Conservation (phyloP, 2,888 invertebrate species). For the Agapostemon virescens region DNA sequence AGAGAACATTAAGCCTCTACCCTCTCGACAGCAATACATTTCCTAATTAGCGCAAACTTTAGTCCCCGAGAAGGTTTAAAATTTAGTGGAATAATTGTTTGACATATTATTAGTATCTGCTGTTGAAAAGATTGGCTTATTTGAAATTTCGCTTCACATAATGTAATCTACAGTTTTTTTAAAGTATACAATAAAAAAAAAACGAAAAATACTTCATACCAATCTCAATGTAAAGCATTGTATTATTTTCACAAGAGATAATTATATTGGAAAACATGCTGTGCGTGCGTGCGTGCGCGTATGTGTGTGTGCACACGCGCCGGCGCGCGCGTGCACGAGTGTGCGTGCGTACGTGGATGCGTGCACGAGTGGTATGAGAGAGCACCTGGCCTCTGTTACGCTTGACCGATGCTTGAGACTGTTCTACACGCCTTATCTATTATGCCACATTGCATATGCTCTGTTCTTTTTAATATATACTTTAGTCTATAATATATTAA, state of each 20-base stretch:
- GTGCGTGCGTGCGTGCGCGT: conserved; percentile 9
- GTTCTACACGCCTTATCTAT: conserved; percentile 37
- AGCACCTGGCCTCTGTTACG: conserved; percentile 76
- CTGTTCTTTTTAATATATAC: conserved; percentile 9
- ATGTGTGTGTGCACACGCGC: no score
- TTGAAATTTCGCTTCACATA: neutral
- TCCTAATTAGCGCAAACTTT: conserved; percentile 25
- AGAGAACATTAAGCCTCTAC: conserved; percentile 68
- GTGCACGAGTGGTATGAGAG: neutral
- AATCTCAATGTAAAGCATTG: neutral
- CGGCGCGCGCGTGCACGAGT: no score
- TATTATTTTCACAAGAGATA: conserved; percentile 6
- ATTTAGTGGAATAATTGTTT: neutral
- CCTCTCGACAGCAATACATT: conserved; percentile 21
- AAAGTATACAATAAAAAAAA: neutral
- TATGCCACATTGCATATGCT: conserved; percentile 9
- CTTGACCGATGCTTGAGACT: conserved; percentile 70
- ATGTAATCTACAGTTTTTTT: neutral
- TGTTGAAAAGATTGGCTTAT: neutral
- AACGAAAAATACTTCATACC: neutral
- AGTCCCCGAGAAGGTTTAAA: no score
- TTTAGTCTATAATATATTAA: neutral
- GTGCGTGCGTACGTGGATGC: neutral
- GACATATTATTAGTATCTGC: neutral
- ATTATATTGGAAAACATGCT: conserved; percentile 51